Evolutionary conservation across 2,888 invertebrate genomes (phyloP).

Genomic region (Andrena hattorfiana): DNA sequence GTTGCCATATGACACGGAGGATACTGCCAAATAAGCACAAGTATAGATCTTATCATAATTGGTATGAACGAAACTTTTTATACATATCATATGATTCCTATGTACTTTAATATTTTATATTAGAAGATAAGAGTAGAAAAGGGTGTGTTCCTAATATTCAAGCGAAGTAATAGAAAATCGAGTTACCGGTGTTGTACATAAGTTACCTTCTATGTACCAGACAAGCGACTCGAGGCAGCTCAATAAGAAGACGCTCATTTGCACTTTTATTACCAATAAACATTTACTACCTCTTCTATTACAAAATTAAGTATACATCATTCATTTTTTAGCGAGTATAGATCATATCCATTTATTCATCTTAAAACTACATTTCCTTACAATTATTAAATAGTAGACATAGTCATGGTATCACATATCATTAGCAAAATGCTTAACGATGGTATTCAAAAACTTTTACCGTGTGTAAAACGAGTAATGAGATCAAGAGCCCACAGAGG

Average conservation of each 20-base stretch:
- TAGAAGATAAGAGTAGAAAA: neutral
- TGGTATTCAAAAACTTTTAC: slow-evolving; percentile 77
- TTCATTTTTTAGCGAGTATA: neutral
- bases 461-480: slow-evolving; percentile 81
- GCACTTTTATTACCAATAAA: slow-evolving; percentile 59
- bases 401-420: slow-evolving; percentile 43
- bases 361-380: slow-evolving; percentile 4
- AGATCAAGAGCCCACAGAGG: slow-evolving; percentile 86
- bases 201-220: slow-evolving; percentile 12
- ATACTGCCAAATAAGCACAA: neutral
- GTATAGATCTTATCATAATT: slow-evolving; percentile 16
- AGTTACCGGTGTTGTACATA: neutral
- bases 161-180: neutral
- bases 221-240: neutral
- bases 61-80: neutral
- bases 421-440: neutral
- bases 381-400: slow-evolving; percentile 8
- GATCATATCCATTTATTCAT: neutral
- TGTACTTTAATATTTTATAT: neutral
- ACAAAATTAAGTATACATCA: slow-evolving; percentile 39
- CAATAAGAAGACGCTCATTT: slow-evolving; percentile 37
- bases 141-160: neutral
- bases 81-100: neutral
- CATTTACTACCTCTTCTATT: slow-evolving; percentile 45
- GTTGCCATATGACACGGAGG: neutral